A percentile compares a stretch with the other conserved stretches of the same genome.
phyloP scores from a whole-genome alignment of 2,797 vertebrate genomes.

The Chiroxiphia lanceolata region DNA sequence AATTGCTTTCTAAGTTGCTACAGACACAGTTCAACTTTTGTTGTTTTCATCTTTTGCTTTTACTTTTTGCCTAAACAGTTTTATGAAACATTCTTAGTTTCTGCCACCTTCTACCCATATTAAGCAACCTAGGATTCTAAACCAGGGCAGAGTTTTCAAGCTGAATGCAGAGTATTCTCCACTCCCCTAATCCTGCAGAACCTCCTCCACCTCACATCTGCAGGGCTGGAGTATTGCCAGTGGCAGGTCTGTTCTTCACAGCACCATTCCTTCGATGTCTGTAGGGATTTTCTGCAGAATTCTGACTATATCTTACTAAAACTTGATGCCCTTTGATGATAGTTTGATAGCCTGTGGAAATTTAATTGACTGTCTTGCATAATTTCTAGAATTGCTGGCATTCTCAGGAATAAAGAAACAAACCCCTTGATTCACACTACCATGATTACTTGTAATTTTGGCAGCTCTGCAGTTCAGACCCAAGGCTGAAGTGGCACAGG shows the following conservation, averaged over 20 bases:
- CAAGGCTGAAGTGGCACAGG: background rate
- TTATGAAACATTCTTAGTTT: background rate
- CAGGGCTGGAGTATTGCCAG: conserved; percentile 53
- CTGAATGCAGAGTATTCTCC: background rate
- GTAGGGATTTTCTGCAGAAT: conserved; percentile 44
- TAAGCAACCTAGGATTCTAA: background rate
- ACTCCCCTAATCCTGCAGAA: conserved; percentile 35
- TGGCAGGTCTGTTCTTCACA: conserved; percentile 42
- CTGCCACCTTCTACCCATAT: conserved; percentile 34
- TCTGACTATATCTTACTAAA: conserved; percentile 22
- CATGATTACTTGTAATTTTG: background rate
- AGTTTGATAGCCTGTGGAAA: background rate
- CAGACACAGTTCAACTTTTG: background rate
- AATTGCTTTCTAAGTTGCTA: background rate
- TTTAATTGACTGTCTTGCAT: background rate
- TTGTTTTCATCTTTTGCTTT: background rate
- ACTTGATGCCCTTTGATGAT: conserved; percentile 20
- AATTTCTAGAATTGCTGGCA: background rate
- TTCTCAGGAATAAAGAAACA: background rate
- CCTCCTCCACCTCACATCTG: conserved; percentile 65
- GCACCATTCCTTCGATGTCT: conserved; percentile 29
- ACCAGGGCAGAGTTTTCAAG: conserved; percentile 26
- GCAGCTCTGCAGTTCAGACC: background rate
- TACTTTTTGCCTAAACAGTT: background rate
- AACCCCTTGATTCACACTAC: background rate